Evolutionary conservation across 2,888 invertebrate species (phyloP), one percentile per base, ranked within the genome.

Genomic region (Camponotus fellah): DNA sequence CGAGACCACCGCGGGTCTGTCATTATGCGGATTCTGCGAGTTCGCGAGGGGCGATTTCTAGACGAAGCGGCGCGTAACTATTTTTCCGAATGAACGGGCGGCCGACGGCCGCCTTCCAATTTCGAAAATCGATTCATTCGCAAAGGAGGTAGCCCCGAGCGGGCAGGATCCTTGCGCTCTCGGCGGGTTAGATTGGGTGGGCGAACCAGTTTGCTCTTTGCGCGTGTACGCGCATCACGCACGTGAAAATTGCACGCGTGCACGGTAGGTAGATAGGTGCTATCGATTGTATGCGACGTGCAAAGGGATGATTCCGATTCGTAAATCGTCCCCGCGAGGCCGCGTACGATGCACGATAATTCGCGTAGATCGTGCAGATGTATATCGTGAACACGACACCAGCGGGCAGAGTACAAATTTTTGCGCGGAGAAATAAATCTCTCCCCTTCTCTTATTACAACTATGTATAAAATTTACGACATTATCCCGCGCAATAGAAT

Each of bases 201-300:
- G 92, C 93, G 92, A 92, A 93, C 92, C 91, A 91, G 93, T 92
- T 91, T 83, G 81, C 43, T 85, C 32, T 12, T 74, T 12, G 74
- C 60, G 62, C 40, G 32, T 60, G 21, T 32, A 53, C 5, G 34
- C 37, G 69, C 80, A 21, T 64, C 62, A 26, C 62, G 49, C 53
- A 43, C 26, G 34, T 9, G 26, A 34, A 81, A 69, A 71, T 71
- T 69, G 81, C 81, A 71, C 81, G 81, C 62, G 53, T 26, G 26
- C 74, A 65, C 84, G 53, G 81, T 82, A 68, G 68, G 43, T 81
- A 68, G 68, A 34, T 66, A 75, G 34, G 34, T 40, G 56, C 32
- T 60, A 26, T 80, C 79, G 79, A 80, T 80, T 71, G 79, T 72
- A 6, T 0, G 60, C 71, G 37, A 43, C 56, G 72, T 46, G 43